Evolutionary conservation across 2,113 vertebrate genomes (phyloP), one percentile per base, ranked within the genome.

Genomic region (Chloropsis cyanopogon): DNA sequence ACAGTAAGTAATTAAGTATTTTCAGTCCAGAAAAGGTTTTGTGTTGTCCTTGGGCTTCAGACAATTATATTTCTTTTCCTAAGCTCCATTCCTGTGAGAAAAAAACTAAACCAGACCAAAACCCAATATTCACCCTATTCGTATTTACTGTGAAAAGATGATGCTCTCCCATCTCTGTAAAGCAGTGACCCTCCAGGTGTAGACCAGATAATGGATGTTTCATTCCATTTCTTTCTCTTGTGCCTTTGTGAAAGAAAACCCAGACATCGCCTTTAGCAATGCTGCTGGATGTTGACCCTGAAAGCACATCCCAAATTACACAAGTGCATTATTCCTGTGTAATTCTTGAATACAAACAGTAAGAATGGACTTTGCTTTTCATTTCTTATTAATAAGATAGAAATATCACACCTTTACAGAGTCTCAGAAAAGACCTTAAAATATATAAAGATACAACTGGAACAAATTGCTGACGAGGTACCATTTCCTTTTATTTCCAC

Each of bases 131-230:
- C 23, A 69, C 10, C 11, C 44, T 60, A 46, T 56, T 91, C 5
- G 3, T 71, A 47, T 79, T 88, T 72, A 35, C 46, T 68, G 29
- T 93, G 90, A 86, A 94, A 88, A 93, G 75, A 95, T 37, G 52
- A 88, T 53, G 15, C 9, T 86, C 49, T 86, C 52, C 20, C 56
- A 73, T 39, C 16, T 90, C 41, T 64, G 31, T 11, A 41, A 29
- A 75, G 35, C 47, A 75, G 20, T 33, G 23, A 92, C 76, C 92
- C 86, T 92, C 64, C 86, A 90, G 76, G 76, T 92, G 72, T 88
- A 90, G 72, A 78, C 19, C 49, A 79, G 46, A 94, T 86, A 94
- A 96, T 94, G 90, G 92, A 86, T 83, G 44, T 64, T 93, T 90
- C 92, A 63, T 91, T 95, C 71, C 2, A 94, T 94, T 85, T 92